phyloP scores from a whole-genome alignment of 2,888 invertebrate species.

The Hedya salicella region DNA sequence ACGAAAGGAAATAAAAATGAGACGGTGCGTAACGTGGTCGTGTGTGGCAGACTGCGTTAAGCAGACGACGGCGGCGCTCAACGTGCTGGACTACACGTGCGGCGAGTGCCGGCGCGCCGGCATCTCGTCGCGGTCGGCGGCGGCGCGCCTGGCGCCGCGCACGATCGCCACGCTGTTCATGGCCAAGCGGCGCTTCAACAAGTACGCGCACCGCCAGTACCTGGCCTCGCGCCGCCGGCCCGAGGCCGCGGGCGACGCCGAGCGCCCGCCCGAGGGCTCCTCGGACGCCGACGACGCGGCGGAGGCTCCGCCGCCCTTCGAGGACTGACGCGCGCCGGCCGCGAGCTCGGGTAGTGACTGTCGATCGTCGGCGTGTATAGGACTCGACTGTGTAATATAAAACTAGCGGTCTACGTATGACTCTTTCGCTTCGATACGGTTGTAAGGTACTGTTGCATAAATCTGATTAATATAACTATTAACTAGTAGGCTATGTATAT shows the following conservation, averaged over 20 bases:
- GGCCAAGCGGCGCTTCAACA: slow-evolving; percentile 84
- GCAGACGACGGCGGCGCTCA: slow-evolving; percentile 68
- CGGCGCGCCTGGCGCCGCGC: slow-evolving; percentile 78
- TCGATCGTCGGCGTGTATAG: slow-evolving; percentile 41
- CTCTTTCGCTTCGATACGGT: slow-evolving; percentile 77
- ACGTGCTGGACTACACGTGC: slow-evolving; percentile 83
- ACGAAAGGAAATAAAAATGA: no score
- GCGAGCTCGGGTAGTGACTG: not conserved
- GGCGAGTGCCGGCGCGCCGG: slow-evolving; percentile 80
- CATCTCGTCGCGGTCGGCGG: slow-evolving; percentile 80
- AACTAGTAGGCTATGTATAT: slow-evolving; percentile 70
- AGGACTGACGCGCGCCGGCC: slow-evolving; percentile 27
- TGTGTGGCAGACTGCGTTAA: slow-evolving; percentile 78
- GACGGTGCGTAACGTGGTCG: not conserved
- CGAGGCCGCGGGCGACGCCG: slow-evolving; percentile 40
- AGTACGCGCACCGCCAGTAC: slow-evolving; percentile 83
- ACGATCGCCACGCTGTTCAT: slow-evolving; percentile 83
- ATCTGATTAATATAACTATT: slow-evolving; percentile 80
- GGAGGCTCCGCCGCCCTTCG: slow-evolving; percentile 42
- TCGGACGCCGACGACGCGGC: slow-evolving; percentile 44
- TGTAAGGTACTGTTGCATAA: slow-evolving; percentile 80
- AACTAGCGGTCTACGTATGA: slow-evolving; percentile 65
- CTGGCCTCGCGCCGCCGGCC: slow-evolving; percentile 60
- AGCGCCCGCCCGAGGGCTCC: slow-evolving; percentile 43
- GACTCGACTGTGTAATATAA: slow-evolving; percentile 55